A percentile compares a stretch with the other conserved stretches of the same genome.
These are phyloP conservation scores for Agrotis clavis DNA, from an alignment of 2,888 invertebrate species.

Conservation along the genomic window DNA sequence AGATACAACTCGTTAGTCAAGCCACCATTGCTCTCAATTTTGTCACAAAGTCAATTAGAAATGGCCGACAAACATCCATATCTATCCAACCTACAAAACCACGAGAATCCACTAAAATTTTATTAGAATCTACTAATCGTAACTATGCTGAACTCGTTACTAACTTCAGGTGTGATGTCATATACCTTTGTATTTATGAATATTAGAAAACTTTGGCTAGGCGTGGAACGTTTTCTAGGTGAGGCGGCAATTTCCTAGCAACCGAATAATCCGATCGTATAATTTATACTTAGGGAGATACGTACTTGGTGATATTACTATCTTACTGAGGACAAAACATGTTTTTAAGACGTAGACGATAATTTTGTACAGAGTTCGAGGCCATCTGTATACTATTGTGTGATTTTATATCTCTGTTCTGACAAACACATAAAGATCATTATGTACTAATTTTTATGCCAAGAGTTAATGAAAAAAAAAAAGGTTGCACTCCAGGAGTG, in stretches of 20 bases:
- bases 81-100: neutral
- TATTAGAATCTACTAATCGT: slow-evolving; percentile 9
- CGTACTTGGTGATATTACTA: slow-evolving; percentile 7
- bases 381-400: neutral
- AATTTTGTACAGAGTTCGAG: slow-evolving; percentile 12
- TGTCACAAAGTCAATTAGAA: too few relatives aligned
- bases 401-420: slow-evolving; percentile 26
- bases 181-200: slow-evolving; percentile 39
- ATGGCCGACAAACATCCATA: neutral
- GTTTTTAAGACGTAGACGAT: slow-evolving; percentile 19
- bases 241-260: slow-evolving; percentile 10
- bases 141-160: slow-evolving; percentile 6
- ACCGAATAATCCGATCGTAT: slow-evolving; percentile 13
- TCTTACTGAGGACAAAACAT: slow-evolving; percentile 28
- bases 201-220: slow-evolving; percentile 50
- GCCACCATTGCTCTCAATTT: too few relatives aligned
- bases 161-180: slow-evolving; percentile 24
- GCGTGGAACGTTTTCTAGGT: slow-evolving; percentile 8
- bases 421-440: neutral
- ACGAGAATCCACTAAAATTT: neutral
- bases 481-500: too few relatives aligned
- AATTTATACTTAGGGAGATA: slow-evolving; percentile 9
- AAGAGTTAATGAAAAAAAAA: neutral
- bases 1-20: too few relatives aligned
- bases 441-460: slow-evolving; percentile 1